These are phyloP conservation scores for Periophthalmodon schlosseri DNA, from an alignment of 2,113 vertebrate genomes.

Conservation along the genomic window DNA sequence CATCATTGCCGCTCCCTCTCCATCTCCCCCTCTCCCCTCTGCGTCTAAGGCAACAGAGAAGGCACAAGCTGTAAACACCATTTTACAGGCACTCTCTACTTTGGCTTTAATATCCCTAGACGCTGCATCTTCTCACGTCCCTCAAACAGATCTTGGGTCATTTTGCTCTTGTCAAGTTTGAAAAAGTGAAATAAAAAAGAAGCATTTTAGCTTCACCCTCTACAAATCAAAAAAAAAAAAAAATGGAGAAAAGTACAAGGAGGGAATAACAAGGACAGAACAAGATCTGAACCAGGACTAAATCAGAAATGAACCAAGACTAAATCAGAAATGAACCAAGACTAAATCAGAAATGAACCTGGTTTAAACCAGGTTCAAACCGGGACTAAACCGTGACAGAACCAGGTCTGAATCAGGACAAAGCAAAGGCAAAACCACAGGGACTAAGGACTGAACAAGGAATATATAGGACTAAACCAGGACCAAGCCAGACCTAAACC, in stretches of 20 bases:
- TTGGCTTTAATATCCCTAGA: conserved; percentile 55
- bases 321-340: neutral
- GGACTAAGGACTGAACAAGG: neutral
- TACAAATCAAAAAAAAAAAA: no score
- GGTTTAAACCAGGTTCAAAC: neutral
- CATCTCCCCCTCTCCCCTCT: conserved; percentile 11
- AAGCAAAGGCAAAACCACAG: neutral
- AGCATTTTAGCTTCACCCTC: conserved; percentile 38
- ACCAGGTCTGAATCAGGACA: neutral
- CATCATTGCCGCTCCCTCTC: neutral
- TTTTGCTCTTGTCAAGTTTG: conserved; percentile 65
- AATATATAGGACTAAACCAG: neutral
- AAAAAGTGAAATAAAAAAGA: conserved; percentile 50
- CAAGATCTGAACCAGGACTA: neutral
- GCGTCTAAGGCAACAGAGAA: neutral
- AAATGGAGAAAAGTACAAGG: no score
- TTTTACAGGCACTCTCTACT: conserved; percentile 49
- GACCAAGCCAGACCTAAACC: no score
- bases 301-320: neutral
- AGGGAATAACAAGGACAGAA: neutral
- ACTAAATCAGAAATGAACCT: neutral
- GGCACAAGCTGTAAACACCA: conserved; percentile 48
- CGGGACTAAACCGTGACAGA: neutral
- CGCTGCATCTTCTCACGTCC: neutral
- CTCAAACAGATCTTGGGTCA: conserved; percentile 31